phyloP scores from a whole-genome alignment of 92 coral and sea anemone species.

The Actinernus sp. region DNA sequence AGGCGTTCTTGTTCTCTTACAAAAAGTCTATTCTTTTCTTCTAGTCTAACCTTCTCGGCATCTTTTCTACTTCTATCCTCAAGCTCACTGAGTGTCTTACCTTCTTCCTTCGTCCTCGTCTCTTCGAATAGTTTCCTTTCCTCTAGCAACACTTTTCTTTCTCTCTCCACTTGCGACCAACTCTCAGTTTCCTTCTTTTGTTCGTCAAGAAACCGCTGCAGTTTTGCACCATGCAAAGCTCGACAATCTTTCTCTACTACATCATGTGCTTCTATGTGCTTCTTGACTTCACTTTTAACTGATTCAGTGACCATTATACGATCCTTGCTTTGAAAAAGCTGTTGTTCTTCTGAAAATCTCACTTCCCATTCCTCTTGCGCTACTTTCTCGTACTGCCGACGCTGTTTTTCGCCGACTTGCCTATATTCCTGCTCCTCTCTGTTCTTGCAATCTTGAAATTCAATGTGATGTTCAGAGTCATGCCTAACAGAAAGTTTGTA shows the following conservation, averaged over 20 bases:
- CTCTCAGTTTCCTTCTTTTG: not conserved
- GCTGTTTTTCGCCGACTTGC: not conserved
- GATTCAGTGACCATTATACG: not conserved
- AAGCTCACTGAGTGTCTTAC: not conserved
- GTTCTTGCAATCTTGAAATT: not conserved
- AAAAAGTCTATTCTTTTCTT: not conserved
- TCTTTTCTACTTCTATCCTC: not conserved
- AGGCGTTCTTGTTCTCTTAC: not conserved
- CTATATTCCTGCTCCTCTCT: not conserved
- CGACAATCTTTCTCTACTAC: not conserved
- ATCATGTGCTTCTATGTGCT: not conserved
- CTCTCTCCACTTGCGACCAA: not conserved
- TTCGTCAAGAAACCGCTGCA: not conserved
- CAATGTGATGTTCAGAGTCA: not conserved
- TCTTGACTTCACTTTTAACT: not conserved
- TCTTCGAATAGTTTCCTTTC: not conserved
- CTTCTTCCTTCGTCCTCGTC: not conserved
- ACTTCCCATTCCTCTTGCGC: not conserved
- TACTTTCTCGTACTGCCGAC: not conserved
- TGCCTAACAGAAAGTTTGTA: not conserved
- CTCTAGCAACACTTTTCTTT: not conserved
- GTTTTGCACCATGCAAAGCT: not conserved
- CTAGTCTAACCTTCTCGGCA: not conserved
- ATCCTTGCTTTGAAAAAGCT: not conserved
- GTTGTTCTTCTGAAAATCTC: not conserved